phyloP scores from a whole-genome alignment of 2,113 vertebrate species.

The Raja brachyura region DNA sequence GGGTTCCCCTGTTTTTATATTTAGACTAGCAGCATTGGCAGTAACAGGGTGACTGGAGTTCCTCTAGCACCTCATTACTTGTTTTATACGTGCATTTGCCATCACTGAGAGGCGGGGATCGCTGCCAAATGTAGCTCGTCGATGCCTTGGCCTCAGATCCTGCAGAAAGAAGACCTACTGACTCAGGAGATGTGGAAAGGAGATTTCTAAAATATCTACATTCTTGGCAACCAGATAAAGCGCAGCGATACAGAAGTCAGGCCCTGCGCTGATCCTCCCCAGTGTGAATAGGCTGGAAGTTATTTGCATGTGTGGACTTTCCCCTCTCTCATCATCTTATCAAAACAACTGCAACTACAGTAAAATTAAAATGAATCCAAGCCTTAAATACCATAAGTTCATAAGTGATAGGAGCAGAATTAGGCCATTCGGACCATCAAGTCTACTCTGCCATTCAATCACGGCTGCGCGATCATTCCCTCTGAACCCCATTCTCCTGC shows the following conservation, averaged over 20 bases:
- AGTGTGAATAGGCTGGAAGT: not conserved
- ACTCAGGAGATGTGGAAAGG: not conserved
- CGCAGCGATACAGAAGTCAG: not conserved
- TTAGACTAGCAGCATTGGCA: not conserved
- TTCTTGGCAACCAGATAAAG: not conserved
- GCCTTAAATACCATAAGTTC: not conserved
- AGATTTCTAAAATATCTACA: not conserved
- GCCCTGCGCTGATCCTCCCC: not conserved
- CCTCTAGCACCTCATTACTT: not conserved
- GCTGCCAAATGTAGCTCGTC: too few species aligned
- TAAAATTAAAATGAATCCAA: not conserved
- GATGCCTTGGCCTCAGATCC: not conserved
- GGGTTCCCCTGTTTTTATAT: not conserved
- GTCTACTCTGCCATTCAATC: too few species aligned
- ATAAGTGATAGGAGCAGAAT: too few species aligned
- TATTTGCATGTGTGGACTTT: not conserved
- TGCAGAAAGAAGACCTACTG: not conserved
- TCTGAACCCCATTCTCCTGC: too few species aligned
- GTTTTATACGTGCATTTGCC: not conserved
- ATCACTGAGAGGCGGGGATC: not conserved
- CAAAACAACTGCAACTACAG: not conserved
- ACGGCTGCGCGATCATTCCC: too few species aligned
- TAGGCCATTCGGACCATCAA: too few species aligned
- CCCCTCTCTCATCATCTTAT: not conserved
- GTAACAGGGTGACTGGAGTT: not conserved